phyloP scores from a whole-genome alignment of 2,113 vertebrate species.

The Haemorhous mexicanus region DNA sequence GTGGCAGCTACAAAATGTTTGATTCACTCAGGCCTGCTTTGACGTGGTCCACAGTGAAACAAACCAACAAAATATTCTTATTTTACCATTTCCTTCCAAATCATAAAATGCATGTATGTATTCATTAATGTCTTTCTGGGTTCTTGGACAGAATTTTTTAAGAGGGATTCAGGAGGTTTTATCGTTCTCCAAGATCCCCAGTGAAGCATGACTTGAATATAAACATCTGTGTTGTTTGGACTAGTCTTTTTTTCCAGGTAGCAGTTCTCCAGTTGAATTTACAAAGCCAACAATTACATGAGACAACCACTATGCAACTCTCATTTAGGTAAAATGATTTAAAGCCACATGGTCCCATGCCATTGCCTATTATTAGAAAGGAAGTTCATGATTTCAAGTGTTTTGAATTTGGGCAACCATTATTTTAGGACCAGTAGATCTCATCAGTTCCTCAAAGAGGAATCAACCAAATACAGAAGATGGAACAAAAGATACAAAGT shows the following conservation, averaged over 20 bases:
- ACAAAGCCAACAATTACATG: slow-evolving; percentile 8
- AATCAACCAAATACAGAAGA: neutral
- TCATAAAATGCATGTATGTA: neutral
- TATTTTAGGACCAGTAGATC: neutral
- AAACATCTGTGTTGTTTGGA: neutral
- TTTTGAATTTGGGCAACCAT: neutral
- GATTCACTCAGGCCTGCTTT: neutral
- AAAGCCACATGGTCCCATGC: neutral
- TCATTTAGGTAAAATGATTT: slow-evolving; percentile 1
- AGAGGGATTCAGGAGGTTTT: neutral
- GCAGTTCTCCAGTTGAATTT: neutral
- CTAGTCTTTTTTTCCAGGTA: neutral
- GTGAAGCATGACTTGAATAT: neutral
- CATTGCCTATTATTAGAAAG: neutral
- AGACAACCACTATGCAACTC: neutral
- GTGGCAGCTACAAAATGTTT: neutral
- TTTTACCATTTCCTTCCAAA: neutral
- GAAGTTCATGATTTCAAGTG: neutral
- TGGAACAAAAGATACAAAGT: neutral
- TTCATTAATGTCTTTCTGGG: neutral
- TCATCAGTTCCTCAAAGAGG: neutral
- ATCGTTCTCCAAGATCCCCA: neutral
- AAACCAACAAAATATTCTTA: neutral
- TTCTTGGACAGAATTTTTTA: neutral
- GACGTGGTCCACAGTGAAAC: neutral